Evolutionary conservation across 1,140 invertebrate genomes (phyloP).

Genomic region (Tetraneura akinire): DNA sequence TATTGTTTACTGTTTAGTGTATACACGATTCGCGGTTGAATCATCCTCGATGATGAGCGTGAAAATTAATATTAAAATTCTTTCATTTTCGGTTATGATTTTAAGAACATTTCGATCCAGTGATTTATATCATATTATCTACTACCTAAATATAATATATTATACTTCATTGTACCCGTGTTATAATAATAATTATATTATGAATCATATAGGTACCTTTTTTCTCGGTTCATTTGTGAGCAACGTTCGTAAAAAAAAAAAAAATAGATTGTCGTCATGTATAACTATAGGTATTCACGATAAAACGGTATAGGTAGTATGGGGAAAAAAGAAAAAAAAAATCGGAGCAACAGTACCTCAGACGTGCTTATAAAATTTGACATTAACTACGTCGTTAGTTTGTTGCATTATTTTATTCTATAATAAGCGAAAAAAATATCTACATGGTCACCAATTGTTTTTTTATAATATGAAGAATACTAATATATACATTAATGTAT

Average conservation of each 20-base stretch:
- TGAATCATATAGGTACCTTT: slow-evolving; percentile 5
- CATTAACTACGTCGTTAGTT: slow-evolving; percentile 17
- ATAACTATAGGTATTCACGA: not conserved
- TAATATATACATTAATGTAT: not conserved
- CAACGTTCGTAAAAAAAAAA: not conserved
- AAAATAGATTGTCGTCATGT: not conserved
- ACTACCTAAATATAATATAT: no score
- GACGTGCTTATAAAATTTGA: slow-evolving; percentile 21
- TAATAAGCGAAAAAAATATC: not conserved
- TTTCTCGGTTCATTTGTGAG: not conserved
- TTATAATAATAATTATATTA: no score
- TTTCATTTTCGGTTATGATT: no score
- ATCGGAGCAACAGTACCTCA: slow-evolving; percentile 17
- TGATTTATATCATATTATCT: no score
- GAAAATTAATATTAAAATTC: no score
- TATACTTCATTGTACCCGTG: no score
- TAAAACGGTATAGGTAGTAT: no score
- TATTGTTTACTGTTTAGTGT: no score
- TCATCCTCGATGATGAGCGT: no score
- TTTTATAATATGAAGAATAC: not conserved
- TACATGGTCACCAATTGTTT: not conserved
- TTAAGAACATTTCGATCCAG: no score
- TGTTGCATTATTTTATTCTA: not conserved
- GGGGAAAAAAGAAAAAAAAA: not conserved
- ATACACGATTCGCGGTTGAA: no score